Percentiles rank a stretch among this genome's conserved stretches.
These are phyloP conservation scores for Ctenochaetus hawaiiensis DNA, from an alignment of 2,797 vertebrate species.

Conservation along the genomic window DNA sequence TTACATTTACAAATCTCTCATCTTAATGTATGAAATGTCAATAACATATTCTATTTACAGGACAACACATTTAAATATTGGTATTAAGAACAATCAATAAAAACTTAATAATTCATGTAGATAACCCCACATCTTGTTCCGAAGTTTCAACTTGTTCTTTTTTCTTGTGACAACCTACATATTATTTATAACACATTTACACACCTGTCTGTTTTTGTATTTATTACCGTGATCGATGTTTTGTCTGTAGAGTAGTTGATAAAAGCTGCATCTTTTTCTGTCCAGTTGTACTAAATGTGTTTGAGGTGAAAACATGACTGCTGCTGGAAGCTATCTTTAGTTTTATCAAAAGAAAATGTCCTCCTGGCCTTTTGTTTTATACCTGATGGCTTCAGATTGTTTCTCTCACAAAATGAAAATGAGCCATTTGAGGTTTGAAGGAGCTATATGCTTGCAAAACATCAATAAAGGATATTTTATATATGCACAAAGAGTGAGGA, in stretches of 20 bases:
- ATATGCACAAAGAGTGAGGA: slow-evolving; percentile 60
- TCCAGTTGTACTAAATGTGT: slow-evolving; percentile 71
- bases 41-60: slow-evolving; percentile 12
- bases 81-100: slow-evolving; percentile 47
- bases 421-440: slow-evolving; percentile 42
- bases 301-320: slow-evolving; percentile 69
- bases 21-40: slow-evolving; percentile 29
- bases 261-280: slow-evolving; percentile 67
- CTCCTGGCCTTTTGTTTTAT: slow-evolving; percentile 58
- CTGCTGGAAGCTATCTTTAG: slow-evolving; percentile 70
- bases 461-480: slow-evolving; percentile 88
- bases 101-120: slow-evolving; percentile 46
- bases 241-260: slow-evolving; percentile 67
- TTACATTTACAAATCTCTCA: slow-evolving; percentile 19
- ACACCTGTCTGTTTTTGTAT: slow-evolving; percentile 79
- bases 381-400: slow-evolving; percentile 48
- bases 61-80: slow-evolving; percentile 32
- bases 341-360: slow-evolving; percentile 46
- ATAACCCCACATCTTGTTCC: slow-evolving; percentile 30
- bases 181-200: slow-evolving; percentile 81
- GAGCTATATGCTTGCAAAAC: slow-evolving; percentile 80
- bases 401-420: slow-evolving; percentile 37
- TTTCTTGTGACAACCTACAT: slow-evolving; percentile 60
- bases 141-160: slow-evolving; percentile 48
- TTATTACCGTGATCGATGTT: slow-evolving; percentile 79